Evolutionary conservation across 2,797 vertebrate species (phyloP), one percentile per base, ranked within the genome.

Genomic region (Denticeps clupeoides): DNA sequence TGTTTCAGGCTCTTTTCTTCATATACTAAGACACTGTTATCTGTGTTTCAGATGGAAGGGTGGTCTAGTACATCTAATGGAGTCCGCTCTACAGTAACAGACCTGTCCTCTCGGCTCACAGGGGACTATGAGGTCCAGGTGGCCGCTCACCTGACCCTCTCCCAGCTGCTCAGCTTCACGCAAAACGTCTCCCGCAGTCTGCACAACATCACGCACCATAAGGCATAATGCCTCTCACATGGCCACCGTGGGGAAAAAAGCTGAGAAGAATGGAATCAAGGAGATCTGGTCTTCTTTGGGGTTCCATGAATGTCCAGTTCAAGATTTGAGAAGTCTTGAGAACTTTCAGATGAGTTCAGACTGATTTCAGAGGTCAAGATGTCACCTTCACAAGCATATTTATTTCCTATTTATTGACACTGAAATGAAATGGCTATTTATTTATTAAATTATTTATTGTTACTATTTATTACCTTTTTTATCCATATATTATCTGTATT

Each of bases 181-280:
- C 69, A 74, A 1, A 73, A 79, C 45, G 25, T 75, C 7, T 60
- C 53, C 25, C 77, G 80, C 44, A 68, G 64, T 52, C 64, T 84
- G 22, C 73, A 71, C 6, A 50, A 59, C 4, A 23, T 72, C 19
- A 2, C 26, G 43, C 3, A n/a, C n/a, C n/a, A n/a, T n/a, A n/a
- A n/a, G n/a, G n/a, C n/a, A n/a, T n/a, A n/a, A n/a, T n/a, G n/a
- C n/a, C n/a, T n/a, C n/a, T n/a, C n/a, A n/a, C n/a, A n/a, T n/a
- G n/a, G n/a, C n/a, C n/a, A n/a, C n/a, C n/a, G n/a, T n/a, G n/a
- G n/a, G n/a, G n/a, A n/a, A n/a, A n/a, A n/a, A n/a, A n/a, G n/a
- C n/a, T n/a, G n/a, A n/a, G n/a, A n/a, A n/a, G n/a, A n/a, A n/a
- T n/a, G n/a, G n/a, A n/a, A n/a, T n/a, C n/a, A n/a, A n/a, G n/a